Evolutionary conservation across 2,888 invertebrate genomes (phyloP), one percentile per base, ranked within the genome.

Genomic region (Clitarchus hookeri): DNA sequence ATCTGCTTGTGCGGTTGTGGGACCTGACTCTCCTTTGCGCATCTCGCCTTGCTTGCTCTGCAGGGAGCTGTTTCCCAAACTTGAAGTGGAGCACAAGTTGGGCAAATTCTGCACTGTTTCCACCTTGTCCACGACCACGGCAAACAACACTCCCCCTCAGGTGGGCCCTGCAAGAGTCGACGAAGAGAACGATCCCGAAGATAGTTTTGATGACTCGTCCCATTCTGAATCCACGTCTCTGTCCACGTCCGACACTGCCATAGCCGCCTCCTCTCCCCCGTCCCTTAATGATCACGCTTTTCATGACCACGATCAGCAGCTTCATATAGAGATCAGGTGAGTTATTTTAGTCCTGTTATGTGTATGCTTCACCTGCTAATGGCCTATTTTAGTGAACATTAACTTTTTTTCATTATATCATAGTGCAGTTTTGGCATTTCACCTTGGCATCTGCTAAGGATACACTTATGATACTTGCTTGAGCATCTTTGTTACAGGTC

Each of bases 51-150:
- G 27, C 82, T 82, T 26, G 84, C 86, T 86, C 90, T 90, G 86
- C 88, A 92, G 93, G 54, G 94, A 94, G 89, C 91, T 93, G 19
- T 94, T 94, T 91, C 95, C 95, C 0, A 95, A 94, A 90, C 91
- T 93, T 16, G 93, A 93, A 87, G 91, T 93, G 11, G 95, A 95
- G 90, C 93, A 92, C 87, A 93, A 92, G 87, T 91, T 94, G 6
- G 95, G 95, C 0, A 94, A 94, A 89, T 94, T 95, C 89, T 93
- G 94, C 23, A 93, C 94, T 0, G 94, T 94, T 1, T 93, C 92
- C 84, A 92, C 91, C n/a, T 90, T 44, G 90, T 86, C 83, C 84
- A 84, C 84, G 84, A 85, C 54, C 53, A 53, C 53, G 53, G 6
- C 53, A 12, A 23, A 65, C 65, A 23, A 19, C 65, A 23, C 23